These are phyloP conservation scores for Microplitis demolitor DNA, from an alignment of 1,140 invertebrate species.

Conservation along the genomic window DNA sequence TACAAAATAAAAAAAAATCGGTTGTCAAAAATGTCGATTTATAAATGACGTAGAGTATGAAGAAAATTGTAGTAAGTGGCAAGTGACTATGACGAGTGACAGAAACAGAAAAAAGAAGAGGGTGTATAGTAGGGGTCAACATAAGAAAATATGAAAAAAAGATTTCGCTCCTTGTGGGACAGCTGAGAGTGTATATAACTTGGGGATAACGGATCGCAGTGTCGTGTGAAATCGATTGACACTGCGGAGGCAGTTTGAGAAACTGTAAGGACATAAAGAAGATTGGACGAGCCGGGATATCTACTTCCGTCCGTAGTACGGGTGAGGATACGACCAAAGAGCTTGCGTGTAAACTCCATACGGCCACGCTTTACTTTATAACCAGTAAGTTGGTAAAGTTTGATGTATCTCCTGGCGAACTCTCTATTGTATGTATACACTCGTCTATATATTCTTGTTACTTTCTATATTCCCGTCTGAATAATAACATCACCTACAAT, in stretches of 20 bases:
- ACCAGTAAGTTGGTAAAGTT: slow-evolving; percentile 16
- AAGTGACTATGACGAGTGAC: not conserved
- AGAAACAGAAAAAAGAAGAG: not conserved
- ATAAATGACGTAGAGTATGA: no score
- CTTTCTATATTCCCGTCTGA: not conserved
- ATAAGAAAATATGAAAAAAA: slow-evolving; percentile 10
- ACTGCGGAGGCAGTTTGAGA: slow-evolving; percentile 42
- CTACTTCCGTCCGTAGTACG: not conserved
- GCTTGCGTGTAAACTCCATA: slow-evolving; percentile 37
- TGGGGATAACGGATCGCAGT: slow-evolving; percentile 35
- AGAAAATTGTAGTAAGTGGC: not conserved
- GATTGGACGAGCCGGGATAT: slow-evolving; percentile 43
- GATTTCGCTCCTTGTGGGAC: slow-evolving; percentile 20
- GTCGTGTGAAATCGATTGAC: slow-evolving; percentile 45
- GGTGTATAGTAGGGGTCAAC: not conserved
- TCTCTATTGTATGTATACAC: not conserved
- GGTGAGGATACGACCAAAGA: slow-evolving; percentile 1
- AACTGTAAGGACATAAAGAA: slow-evolving; percentile 48
- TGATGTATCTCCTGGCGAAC: slow-evolving; percentile 16
- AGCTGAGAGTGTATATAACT: slow-evolving; percentile 29
- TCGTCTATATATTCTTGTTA: not conserved
- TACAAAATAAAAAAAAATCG: no score
- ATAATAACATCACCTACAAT: slow-evolving; percentile 5
- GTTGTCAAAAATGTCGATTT: no score
- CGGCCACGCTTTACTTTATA: slow-evolving; percentile 29